Base-by-base conservation (phyloP, 2,888 invertebrate species). In the Lochmaea capreae region DNA sequence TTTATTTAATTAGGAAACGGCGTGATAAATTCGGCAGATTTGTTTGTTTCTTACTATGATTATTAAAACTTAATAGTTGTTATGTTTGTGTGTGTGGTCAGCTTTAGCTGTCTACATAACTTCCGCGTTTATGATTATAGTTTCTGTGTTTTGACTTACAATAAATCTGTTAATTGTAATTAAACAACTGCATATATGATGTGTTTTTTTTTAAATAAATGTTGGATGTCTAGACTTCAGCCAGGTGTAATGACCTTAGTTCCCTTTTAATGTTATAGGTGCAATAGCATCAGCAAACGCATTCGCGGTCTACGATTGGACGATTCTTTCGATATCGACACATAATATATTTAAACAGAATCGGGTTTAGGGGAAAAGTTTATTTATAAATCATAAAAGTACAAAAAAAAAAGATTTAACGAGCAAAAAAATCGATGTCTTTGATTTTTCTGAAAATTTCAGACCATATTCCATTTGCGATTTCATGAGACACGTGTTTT, bases 181-280 rank as follows among this genome's bases (percentile, higher is more conserved):
- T 79, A 78, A 82, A 78, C 81, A 81, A 82, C 78, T 80, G 79
- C 77, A 80, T 80, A 46, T 33, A 80, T 74, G 71, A 72, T 72
- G 80, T 76, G 80, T 81, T 79, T 81, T 80, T 80, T 80, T 78
- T 77, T 33, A 77, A 78, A 77, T 74, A 43, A 63, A 63, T 63
- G 62, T 63, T 63, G 62, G 43, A 43, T 75, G 81, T 82, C 81
- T 82, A 82, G 82, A 82, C 82, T 78, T 65, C 76, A 72, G 73
- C 67, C 71, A 81, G 81, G 81, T 82, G 82, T 82, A 82, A 80
- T 76, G 79, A 79, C 79, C 78, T 80, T 81, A 66, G 54, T 66
- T 66, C 66, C 71, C 73, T 65, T 70, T 57, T 69, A 74, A 74
- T 65, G 68, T 75, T 65, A 74, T 63, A 72, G 71, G 67, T 71